Percentiles rank a stretch among this genome's conserved stretches.
Evolutionary conservation across 30 jellyfish, hydroid and myxozoan genomes (phyloP).

Genomic region (Cassiopea andromeda): DNA sequence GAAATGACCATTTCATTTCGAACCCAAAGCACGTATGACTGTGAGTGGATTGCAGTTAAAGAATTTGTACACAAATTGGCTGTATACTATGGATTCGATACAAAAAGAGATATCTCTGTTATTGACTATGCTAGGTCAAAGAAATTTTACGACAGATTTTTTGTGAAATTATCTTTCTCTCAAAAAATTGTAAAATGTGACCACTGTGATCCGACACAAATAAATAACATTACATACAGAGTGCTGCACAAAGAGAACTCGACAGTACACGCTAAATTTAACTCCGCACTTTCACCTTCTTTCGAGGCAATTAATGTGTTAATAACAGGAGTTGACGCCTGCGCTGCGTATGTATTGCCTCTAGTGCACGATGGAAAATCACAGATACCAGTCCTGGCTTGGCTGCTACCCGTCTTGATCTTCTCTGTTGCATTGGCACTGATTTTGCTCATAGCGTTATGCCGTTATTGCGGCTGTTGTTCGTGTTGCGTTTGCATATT

Average conservation of each 20-base stretch:
- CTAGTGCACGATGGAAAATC: constrained; percentile 22
- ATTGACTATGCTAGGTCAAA: constrained; percentile 35
- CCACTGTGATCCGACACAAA: constrained; percentile 43
- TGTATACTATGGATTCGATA: constrained; percentile 41
- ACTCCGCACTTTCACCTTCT: constrained; percentile 34
- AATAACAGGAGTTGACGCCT: constrained; percentile 48
- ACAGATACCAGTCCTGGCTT: constrained; percentile 47
- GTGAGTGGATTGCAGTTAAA: constrained; percentile 59
- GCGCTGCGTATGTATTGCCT: constrained; percentile 53
- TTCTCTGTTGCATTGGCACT: constrained; percentile 55
- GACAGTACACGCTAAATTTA: constrained; percentile 38
- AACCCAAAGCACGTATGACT: constrained; percentile 9
- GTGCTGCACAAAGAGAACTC: constrained; percentile 35
- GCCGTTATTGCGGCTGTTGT: constrained; percentile 61
- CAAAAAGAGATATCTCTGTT: constrained; percentile 28
- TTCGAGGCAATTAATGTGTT: constrained; percentile 27
- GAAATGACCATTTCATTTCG: constrained; percentile 43
- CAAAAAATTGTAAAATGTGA: constrained; percentile 53
- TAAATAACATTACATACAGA: constrained; percentile 49
- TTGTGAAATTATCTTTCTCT: constrained; percentile 41
- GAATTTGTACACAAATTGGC: constrained; percentile 43
- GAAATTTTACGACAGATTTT: neutral
- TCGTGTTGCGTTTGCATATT: constrained; percentile 52
- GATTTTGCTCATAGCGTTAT: constrained; percentile 38
- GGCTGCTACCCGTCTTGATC: constrained; percentile 57